Conservation (phyloP, 2,888 invertebrate species). For the Minunthozetes semirufus region DNA sequence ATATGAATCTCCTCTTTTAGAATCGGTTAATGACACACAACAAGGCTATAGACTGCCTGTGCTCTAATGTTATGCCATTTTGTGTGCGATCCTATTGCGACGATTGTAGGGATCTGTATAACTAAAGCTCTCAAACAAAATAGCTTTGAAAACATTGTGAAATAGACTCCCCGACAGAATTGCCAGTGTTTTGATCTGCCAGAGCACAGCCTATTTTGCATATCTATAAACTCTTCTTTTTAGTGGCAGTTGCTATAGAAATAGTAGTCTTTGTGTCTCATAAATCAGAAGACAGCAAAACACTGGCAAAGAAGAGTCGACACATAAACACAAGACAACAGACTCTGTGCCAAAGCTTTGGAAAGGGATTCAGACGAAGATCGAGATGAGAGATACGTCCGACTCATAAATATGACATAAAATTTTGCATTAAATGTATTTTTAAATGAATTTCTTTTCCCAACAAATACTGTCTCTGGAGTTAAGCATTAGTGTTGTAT, state of each 20-base stretch:
- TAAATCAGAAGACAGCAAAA: constrained; percentile 6
- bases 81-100: neutral
- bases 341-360: neutral
- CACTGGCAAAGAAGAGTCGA: neutral
- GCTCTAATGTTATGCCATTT: constrained; percentile 18
- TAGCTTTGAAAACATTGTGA: neutral
- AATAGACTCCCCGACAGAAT: neutral
- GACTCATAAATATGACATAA: no score
- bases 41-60: neutral
- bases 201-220: constrained; percentile 23
- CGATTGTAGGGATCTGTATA: constrained; percentile 4
- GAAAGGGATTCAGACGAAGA: neutral
- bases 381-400: neutral
- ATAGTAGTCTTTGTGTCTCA: constrained; percentile 4
- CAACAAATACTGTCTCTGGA: no score
- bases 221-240: constrained; percentile 28
- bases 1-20: neutral
- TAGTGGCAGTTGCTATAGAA: constrained; percentile 24
- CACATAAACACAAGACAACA: neutral
- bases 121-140: constrained; percentile 17
- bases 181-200: neutral
- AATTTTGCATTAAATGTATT: no score
- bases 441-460: no score
- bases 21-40: constrained; percentile 13
- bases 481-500: no score